Evolutionary conservation across 1,140 invertebrate species (phyloP), one percentile per base, ranked within the genome.

Genomic region (Stenopsyche tienmushanensis): DNA sequence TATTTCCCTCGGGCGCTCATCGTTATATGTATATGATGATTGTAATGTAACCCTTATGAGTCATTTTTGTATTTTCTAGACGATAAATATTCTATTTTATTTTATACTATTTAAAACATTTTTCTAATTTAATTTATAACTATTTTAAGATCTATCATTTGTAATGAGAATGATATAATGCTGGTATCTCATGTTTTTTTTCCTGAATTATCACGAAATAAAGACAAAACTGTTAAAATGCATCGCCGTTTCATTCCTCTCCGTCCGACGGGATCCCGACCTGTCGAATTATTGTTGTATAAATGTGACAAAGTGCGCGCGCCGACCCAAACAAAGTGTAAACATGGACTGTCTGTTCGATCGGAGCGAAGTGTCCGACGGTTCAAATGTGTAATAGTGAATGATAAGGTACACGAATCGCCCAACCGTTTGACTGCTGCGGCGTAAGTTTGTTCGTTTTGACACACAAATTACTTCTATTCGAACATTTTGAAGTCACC

Each of bases 21-120:
- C 41, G 18, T 57, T 25, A 3, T 17, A 49, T 60, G 21, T 60
- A 60, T 13, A 49, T 60, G 5, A 47, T 49, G 17, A 47, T 60
- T 26, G 47, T 60, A 42, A 13, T 49, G 21, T 57, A 42, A 42
- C 21, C 5, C 10, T 57, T 53, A 57, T 64, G 41, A 70, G 68
- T 70, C 68, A 70, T 66, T 64, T 69, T 69, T 70, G 64, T 65
- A 66, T 63, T 70, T n/a, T 66, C 55, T 66, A 70, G 68, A 62
- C 65, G n/a, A 62, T 69, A 69, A 69, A 65, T 63, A 69, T 65
- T n/a, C n/a, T n/a, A n/a, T n/a, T 62, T 57, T 69, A 69, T 69
- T 65, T 64, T 69, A 66, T 57, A 60, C 47, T 70, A 70, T 70
- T 66, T 70, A 66, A 67, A 49, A 3, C 26, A 25, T 45, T 57